Conservation (phyloP, 2,797 vertebrate genomes). For the Microhierax caerulescens region DNA sequence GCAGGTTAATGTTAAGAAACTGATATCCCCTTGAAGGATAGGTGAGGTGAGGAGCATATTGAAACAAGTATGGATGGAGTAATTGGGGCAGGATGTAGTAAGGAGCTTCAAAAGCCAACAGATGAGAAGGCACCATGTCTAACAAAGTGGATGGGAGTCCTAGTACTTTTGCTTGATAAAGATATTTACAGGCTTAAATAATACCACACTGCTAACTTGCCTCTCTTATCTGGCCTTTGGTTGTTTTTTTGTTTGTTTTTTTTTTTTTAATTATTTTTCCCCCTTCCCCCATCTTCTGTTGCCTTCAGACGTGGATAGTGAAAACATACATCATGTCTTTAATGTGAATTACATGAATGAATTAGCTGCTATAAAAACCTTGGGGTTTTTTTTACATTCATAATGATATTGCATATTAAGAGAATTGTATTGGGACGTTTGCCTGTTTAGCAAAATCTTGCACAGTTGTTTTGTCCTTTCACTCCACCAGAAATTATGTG, state of each 20-base stretch:
- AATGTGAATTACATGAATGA: background rate
- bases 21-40: background rate
- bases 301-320: background rate
- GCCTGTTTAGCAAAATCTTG: background rate
- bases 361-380: background rate
- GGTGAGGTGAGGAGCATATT: rapidly evolving
- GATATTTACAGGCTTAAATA: background rate
- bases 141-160: background rate
- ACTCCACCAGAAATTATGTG: background rate
- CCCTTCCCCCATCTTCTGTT: background rate
- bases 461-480: rapidly evolving
- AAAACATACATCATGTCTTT: background rate
- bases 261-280: background rate
- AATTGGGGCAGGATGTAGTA: background rate
- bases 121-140: background rate
- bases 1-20: rapidly evolving
- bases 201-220: background rate
- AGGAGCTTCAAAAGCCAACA: background rate
- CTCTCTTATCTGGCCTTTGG: background rate
- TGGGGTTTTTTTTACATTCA: background rate
- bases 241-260: too few relatives aligned
- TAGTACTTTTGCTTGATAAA: background rate
- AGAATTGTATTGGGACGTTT: background rate
- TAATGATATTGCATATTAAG: background rate
- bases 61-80: background rate